A percentile compares a stretch with the other conserved stretches of the same genome.
Conservation (phyloP, 2,797 vertebrate species). For the Gambelia wislizenii region DNA sequence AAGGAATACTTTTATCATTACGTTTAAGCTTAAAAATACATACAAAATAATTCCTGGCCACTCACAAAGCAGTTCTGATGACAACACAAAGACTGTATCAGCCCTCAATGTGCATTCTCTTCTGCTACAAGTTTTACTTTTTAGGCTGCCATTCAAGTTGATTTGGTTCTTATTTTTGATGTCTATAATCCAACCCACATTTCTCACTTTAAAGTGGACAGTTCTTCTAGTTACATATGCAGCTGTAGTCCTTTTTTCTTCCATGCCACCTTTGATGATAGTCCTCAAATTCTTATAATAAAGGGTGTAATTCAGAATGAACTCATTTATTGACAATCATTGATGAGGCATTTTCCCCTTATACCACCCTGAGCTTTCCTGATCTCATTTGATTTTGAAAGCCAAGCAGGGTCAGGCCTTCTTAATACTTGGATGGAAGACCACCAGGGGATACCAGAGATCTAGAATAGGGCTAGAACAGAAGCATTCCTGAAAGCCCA, state of each 20-base stretch:
- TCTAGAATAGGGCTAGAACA: no score
- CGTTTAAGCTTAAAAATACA: neutral
- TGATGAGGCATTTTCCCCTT: constrained; percentile 17
- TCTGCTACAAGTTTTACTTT: neutral
- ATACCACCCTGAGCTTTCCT: no score
- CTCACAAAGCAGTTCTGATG: neutral
- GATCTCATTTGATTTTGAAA: no score
- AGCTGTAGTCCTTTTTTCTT: neutral
- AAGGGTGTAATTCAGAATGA: constrained; percentile 24
- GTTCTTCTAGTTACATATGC: neutral
- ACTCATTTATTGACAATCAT: constrained; percentile 1
- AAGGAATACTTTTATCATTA: neutral
- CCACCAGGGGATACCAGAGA: no score
- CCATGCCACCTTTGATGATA: neutral
- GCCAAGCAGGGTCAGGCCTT: no score
- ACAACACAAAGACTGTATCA: neutral
- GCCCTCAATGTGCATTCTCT: neutral
- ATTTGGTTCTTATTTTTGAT: neutral
- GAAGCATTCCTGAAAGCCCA: no score
- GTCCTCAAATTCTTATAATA: neutral
- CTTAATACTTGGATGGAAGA: no score
- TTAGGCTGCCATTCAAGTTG: neutral
- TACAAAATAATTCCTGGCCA: neutral
- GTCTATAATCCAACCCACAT: neutral
- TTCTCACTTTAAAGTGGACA: neutral